phyloP scores from a whole-genome alignment of 2,113 vertebrate species.

The Sarotherodon lohbergeri region DNA sequence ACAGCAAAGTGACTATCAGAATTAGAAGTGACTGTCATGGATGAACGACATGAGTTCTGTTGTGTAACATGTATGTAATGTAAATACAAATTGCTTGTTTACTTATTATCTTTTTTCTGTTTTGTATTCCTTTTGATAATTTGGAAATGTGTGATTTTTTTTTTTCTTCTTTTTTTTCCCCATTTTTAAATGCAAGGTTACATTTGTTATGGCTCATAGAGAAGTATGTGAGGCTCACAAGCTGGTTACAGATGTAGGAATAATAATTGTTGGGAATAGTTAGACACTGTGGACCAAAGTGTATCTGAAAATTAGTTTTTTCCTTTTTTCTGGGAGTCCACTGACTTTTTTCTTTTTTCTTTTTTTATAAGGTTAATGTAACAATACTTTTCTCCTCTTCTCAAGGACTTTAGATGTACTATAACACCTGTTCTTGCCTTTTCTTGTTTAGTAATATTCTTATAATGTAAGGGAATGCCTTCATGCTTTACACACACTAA shows the following conservation, averaged over 20 bases:
- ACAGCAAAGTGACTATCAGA: conserved; percentile 16
- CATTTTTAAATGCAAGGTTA: conserved; percentile 21
- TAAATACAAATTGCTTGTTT: conserved; percentile 98
- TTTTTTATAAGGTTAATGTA: conserved; percentile 33
- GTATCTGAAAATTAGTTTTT: conserved; percentile 28
- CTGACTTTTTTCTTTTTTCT: neutral
- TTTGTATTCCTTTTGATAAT: conserved; percentile 71
- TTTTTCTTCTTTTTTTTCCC: rapidly evolving
- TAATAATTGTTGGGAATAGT: conserved; percentile 43
- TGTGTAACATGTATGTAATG: conserved; percentile 85
- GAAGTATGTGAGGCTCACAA: neutral
- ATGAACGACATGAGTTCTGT: conserved; percentile 52
- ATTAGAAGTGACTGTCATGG: conserved; percentile 61
- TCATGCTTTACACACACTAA: conserved; percentile 69
- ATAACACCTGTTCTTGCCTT: conserved; percentile 71
- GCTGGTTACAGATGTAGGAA: neutral
- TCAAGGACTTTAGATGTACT: conserved; percentile 67
- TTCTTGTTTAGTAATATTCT: conserved; percentile 70
- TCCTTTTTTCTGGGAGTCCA: conserved; percentile 27
- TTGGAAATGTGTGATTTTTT: conserved; percentile 47
- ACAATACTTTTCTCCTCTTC: conserved; percentile 57
- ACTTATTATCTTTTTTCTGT: conserved; percentile 75
- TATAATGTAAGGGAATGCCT: conserved; percentile 69
- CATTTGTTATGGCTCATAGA: conserved; percentile 31
- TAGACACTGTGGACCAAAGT: conserved; percentile 37